phyloP scores from a whole-genome alignment of 2,797 vertebrate species.

The Danio choprae region DNA sequence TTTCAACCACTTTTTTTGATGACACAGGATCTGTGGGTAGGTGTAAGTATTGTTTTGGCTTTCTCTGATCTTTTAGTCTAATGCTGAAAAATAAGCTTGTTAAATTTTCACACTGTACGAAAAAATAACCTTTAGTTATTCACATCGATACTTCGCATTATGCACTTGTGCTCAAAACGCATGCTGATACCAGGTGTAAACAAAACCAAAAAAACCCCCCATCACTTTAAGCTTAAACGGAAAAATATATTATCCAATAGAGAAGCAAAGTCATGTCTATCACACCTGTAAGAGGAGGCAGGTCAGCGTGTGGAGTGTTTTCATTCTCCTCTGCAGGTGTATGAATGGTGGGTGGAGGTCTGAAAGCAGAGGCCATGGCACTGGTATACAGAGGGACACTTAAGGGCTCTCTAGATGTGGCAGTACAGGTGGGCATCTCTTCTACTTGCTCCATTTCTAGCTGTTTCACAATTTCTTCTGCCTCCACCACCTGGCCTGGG shows the following conservation, averaged over 20 bases:
- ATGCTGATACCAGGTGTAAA: too few species aligned
- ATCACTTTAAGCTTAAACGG: neutral
- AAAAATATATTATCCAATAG: too few species aligned
- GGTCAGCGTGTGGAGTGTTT: slow-evolving; percentile 83
- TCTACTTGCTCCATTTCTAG: slow-evolving; percentile 94
- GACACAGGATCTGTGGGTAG: too few species aligned
- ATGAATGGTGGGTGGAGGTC: slow-evolving; percentile 76
- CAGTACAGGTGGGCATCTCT: slow-evolving; percentile 89
- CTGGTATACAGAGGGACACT: slow-evolving; percentile 73
- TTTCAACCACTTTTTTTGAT: too few species aligned
- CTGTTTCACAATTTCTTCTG: slow-evolving; percentile 96
- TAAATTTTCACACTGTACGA: too few species aligned
- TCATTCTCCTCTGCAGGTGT: slow-evolving; percentile 79
- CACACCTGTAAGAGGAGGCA: slow-evolving; percentile 92
- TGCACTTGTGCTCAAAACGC: too few species aligned
- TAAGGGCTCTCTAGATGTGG: slow-evolving; percentile 73
- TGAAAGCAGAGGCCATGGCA: slow-evolving; percentile 78
- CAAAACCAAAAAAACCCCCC: too few species aligned
- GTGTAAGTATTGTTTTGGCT: too few species aligned
- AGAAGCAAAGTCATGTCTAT: neutral
- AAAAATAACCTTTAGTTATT: too few species aligned
- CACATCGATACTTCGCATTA: too few species aligned
- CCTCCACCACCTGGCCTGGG: slow-evolving; percentile 92
- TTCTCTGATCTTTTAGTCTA: too few species aligned
- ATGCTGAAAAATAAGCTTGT: too few species aligned